phyloP scores from a whole-genome alignment of 2,797 vertebrate genomes.

The Chromobotia macracanthus region DNA sequence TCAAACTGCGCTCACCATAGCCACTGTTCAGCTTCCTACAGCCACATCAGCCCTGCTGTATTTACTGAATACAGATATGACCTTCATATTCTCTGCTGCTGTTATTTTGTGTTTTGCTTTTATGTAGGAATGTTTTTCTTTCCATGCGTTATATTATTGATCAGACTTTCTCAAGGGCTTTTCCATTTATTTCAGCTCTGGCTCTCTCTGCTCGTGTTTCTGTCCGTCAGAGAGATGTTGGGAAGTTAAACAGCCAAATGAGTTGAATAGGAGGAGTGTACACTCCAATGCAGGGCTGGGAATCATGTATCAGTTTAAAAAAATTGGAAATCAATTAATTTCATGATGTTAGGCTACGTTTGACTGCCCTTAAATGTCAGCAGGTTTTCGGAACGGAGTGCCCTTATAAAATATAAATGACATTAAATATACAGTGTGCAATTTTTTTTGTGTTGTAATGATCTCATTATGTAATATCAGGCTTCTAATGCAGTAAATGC shows the following conservation, averaged over 20 bases:
- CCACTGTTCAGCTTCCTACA: too few relatives aligned
- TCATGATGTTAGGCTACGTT: not conserved
- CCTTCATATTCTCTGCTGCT: constrained; percentile 18
- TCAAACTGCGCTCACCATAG: too few relatives aligned
- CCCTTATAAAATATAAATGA: not conserved
- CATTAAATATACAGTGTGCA: constrained; percentile 20
- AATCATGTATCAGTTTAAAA: too few relatives aligned
- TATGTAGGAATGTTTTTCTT: not conserved
- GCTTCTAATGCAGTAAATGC: too few relatives aligned
- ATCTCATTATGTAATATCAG: too few relatives aligned
- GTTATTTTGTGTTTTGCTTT: constrained; percentile 20
- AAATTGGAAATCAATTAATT: too few relatives aligned
- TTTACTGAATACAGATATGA: constrained; percentile 36
- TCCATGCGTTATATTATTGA: constrained; percentile 19
- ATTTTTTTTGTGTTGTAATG: too few relatives aligned
- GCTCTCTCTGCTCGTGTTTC: constrained; percentile 15
- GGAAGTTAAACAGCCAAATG: constrained; percentile 6
- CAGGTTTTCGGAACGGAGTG: not conserved
- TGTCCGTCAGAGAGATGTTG: constrained; percentile 14
- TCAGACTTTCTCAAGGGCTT: constrained; percentile 34
- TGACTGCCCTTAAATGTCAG: not conserved
- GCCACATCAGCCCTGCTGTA: not conserved
- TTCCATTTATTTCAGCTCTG: not conserved
- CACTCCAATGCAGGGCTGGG: constrained; percentile 27
- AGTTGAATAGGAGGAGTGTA: constrained; percentile 9